Evolutionary conservation across 2,797 vertebrate genomes (phyloP).

Genomic region (Enteromius viviparus): DNA sequence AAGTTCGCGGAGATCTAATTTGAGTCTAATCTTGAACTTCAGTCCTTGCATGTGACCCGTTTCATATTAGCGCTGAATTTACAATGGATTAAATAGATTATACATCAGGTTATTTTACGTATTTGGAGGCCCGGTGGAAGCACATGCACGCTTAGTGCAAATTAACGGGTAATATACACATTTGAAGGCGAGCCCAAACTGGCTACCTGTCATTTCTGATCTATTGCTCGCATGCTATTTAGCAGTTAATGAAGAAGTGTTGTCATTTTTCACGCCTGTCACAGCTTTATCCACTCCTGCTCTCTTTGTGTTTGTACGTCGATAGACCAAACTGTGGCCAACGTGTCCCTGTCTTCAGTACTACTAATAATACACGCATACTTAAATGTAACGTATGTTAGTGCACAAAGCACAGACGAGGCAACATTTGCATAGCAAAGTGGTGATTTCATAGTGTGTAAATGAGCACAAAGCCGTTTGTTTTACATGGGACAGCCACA

Average conservation of each 20-base stretch:
- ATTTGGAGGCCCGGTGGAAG: constrained; percentile 9
- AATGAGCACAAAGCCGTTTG: constrained; percentile 18
- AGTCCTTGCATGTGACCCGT: neutral
- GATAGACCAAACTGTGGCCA: neutral
- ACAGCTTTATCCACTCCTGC: neutral
- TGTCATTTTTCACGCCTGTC: constrained; percentile 6
- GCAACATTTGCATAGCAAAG: constrained; percentile 21
- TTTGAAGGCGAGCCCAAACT: constrained; percentile 2
- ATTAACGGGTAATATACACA: neutral
- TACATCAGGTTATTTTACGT: constrained; percentile 10
- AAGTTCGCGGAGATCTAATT: neutral
- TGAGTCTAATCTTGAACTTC: constrained; percentile 16
- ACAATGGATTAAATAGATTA: neutral
- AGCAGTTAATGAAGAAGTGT: constrained; percentile 1
- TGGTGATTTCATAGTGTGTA: constrained; percentile 35
- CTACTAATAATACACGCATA: neutral
- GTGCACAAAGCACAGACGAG: neutral
- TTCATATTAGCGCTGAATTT: neutral
- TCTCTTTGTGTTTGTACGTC: neutral
- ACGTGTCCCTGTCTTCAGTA: neutral
- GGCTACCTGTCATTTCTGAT: constrained; percentile 27
- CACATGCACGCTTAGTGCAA: neutral
- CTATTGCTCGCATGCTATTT: constrained; percentile 13
- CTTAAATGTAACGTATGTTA: neutral
- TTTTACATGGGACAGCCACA: constrained; percentile 32